These are phyloP conservation scores for Agrochola macilenta DNA, from an alignment of 2,888 invertebrate genomes.

Conservation along the genomic window DNA sequence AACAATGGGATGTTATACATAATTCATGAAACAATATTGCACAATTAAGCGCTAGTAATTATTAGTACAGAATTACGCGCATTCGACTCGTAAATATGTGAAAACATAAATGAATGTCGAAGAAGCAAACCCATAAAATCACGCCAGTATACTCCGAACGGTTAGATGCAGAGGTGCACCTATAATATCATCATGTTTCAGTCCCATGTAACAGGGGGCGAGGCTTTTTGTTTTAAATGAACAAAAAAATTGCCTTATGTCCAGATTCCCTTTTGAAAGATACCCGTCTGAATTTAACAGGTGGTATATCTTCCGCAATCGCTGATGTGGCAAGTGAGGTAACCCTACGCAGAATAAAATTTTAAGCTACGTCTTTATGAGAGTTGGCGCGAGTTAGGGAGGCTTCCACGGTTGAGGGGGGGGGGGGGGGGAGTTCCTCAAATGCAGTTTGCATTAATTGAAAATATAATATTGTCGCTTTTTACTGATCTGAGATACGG, in stretches of 20 bases:
- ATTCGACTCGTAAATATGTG: background rate
- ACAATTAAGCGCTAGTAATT: no score
- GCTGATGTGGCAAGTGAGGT: conserved; percentile 15
- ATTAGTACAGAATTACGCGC: background rate
- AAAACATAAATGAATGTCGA: background rate
- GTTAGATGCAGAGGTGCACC: no score
- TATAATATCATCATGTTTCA: no score
- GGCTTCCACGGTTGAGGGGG: conserved; percentile 19
- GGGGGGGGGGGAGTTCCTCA: conserved; percentile 42
- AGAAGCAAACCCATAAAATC: background rate
- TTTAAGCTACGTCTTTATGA: conserved; percentile 63
- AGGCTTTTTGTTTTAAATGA: background rate
- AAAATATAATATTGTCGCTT: conserved; percentile 65
- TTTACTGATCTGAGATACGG: conserved; percentile 61
- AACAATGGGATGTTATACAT: background rate
- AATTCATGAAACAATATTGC: background rate
- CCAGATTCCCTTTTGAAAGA: no score
- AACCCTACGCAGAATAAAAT: conserved; percentile 59
- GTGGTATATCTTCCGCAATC: background rate
- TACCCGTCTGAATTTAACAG: background rate
- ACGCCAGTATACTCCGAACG: no score
- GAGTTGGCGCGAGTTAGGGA: conserved; percentile 63
- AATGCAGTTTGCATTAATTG: conserved; percentile 68
- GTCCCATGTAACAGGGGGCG: no score
- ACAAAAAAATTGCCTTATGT: background rate